phyloP scores from a whole-genome alignment of 2,113 vertebrate genomes.

The Crotalus tigris region DNA sequence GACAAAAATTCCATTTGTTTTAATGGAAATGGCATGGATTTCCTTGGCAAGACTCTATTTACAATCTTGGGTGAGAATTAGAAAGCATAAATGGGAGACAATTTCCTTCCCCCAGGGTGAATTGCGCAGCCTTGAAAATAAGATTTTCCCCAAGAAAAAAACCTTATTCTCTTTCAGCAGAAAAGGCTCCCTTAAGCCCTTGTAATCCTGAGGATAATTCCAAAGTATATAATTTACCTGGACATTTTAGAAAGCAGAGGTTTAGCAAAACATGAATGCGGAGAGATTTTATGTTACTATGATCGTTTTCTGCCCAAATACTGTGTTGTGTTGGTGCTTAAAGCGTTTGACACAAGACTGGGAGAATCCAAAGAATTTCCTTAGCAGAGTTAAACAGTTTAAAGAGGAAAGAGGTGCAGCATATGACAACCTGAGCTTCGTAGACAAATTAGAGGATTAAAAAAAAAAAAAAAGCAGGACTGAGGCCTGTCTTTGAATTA shows the following conservation, averaged over 20 bases:
- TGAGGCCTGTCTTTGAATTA: background rate
- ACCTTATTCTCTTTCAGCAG: slow-evolving; percentile 9
- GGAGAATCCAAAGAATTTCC: background rate
- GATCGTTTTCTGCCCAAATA: background rate
- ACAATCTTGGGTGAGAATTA: slow-evolving; percentile 12
- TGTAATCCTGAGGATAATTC: background rate
- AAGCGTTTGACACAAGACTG: background rate
- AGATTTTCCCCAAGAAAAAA: slow-evolving; percentile 21
- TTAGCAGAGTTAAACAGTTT: background rate
- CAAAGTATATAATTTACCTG: background rate
- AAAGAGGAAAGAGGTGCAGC: background rate
- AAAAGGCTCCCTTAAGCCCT: background rate
- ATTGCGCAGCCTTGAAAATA: slow-evolving; percentile 26
- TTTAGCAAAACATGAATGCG: background rate
- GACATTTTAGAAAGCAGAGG: background rate
- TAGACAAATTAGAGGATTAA: background rate
- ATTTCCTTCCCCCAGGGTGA: slow-evolving; percentile 6
- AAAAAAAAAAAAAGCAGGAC: background rate
- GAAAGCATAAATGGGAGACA: background rate
- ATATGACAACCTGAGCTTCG: background rate
- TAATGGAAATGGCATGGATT: background rate
- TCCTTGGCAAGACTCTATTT: slow-evolving; percentile 15
- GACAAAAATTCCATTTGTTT: slow-evolving; percentile 16
- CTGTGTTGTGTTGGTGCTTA: background rate
- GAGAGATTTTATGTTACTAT: background rate